A percentile compares a stretch with the other conserved stretches of the same genome.
Evolutionary conservation across 1,140 invertebrate genomes (phyloP).

Genomic region (Lamellibrachia luymesi): DNA sequence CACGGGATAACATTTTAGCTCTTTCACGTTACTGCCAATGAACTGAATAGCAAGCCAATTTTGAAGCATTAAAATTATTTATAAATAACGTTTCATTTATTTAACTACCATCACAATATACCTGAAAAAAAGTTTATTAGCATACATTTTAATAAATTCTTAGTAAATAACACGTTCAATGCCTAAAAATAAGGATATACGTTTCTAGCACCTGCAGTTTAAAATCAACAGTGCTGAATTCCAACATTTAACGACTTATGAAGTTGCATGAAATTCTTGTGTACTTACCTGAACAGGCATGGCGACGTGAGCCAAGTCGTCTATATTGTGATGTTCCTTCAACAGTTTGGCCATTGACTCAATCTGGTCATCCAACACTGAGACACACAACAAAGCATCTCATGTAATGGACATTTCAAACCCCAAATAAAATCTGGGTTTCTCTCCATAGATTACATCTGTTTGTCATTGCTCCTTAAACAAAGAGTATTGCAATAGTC

Average conservation of each 20-base stretch:
- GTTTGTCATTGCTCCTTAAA: neutral
- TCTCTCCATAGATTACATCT: neutral
- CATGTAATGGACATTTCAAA: neutral
- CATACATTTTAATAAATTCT: too few relatives aligned
- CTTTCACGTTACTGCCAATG: neutral
- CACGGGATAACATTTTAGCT: neutral
- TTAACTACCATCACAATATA: too few relatives aligned
- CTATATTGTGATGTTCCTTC: constrained; percentile 42
- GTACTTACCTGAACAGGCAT: constrained; percentile 43
- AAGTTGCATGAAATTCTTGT: neutral
- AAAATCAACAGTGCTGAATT: neutral
- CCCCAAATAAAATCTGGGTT: neutral
- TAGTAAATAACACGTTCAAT: too few relatives aligned
- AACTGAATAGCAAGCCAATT: neutral
- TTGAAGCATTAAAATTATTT: too few relatives aligned
- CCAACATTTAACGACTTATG: neutral
- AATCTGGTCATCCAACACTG: constrained; percentile 57
- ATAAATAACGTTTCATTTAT: too few relatives aligned
- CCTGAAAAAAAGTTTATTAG: too few relatives aligned
- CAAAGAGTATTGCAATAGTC: too few relatives aligned
- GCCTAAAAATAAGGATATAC: too few relatives aligned
- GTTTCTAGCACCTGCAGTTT: too few relatives aligned
- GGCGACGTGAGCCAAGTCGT: constrained; percentile 42
- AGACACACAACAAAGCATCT: constrained; percentile 24
- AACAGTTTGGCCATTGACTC: constrained; percentile 49